Conservation (phyloP, 2,797 vertebrate species). For the Coranthus polyacanthus region DNA sequence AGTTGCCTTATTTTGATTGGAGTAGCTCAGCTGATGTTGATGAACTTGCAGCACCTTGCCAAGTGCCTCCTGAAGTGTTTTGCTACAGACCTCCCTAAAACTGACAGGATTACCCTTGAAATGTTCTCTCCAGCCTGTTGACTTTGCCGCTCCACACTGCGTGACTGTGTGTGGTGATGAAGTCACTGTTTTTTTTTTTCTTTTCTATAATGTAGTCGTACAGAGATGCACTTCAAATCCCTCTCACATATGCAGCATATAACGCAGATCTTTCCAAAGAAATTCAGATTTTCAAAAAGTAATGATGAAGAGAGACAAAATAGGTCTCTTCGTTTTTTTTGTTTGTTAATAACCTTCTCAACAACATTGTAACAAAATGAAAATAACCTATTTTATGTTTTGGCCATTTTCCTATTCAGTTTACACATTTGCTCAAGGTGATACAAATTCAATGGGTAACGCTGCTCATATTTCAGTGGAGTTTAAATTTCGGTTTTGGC, state of each 20-base stretch:
- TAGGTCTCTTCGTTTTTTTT: slow-evolving; percentile 4
- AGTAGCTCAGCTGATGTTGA: slow-evolving; percentile 50
- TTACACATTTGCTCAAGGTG: slow-evolving; percentile 31
- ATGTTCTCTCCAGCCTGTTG: slow-evolving; percentile 49
- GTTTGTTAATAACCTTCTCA: background rate
- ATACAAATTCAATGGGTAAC: slow-evolving; percentile 2
- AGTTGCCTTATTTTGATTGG: slow-evolving; percentile 27
- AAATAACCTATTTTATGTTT: slow-evolving; percentile 7
- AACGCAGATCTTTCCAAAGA: slow-evolving; percentile 7
- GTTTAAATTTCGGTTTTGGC: slow-evolving; percentile 23
- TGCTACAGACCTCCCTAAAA: slow-evolving; percentile 63
- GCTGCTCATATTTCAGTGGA: slow-evolving; percentile 9
- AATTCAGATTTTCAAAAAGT: slow-evolving; percentile 5
- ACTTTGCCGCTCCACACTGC: slow-evolving; percentile 30
- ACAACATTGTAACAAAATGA: slow-evolving; percentile 16
- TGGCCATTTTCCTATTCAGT: slow-evolving; percentile 10
- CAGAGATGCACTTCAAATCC: slow-evolving; percentile 20
- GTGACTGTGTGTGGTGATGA: slow-evolving; percentile 7
- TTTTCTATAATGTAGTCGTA: slow-evolving; percentile 5
- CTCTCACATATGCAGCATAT: slow-evolving; percentile 11
- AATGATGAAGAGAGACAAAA: slow-evolving; percentile 17
- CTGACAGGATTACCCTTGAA: slow-evolving; percentile 69
- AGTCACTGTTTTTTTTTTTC: slow-evolving; percentile 9
- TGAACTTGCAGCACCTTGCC: slow-evolving; percentile 68
- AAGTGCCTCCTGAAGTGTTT: slow-evolving; percentile 70